Base-by-base conservation (phyloP, 1,140 invertebrate species). In the Sminthurides bifidus region DNA sequence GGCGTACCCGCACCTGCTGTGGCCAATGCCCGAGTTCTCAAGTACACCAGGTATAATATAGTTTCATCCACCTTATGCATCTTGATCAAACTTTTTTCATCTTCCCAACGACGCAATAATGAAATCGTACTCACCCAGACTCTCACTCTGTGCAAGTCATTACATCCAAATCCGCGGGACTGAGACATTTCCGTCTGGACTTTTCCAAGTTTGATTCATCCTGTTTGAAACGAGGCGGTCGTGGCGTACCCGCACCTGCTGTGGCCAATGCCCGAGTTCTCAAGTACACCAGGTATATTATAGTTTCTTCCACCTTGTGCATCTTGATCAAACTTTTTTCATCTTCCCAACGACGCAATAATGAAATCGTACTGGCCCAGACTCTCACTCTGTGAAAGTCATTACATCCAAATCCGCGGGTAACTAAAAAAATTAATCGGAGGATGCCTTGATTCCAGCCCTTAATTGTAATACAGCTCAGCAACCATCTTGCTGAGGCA, bases 121-220 rank as follows among this genome's bases (percentile, higher is more conserved):
- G 6, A n/a, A n/a, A n/a, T n/a, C n/a, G n/a, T n/a, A n/a, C n/a
- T n/a, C n/a, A n/a, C n/a, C n/a, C n/a, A n/a, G n/a, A n/a, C n/a
- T n/a, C n/a, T n/a, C n/a, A n/a, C n/a, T n/a, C n/a, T n/a, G n/a
- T n/a, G n/a, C n/a, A n/a, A n/a, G n/a, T n/a, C n/a, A n/a, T n/a
- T n/a, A n/a, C n/a, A n/a, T n/a, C n/a, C n/a, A n/a, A n/a, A n/a
- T n/a, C n/a, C n/a, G n/a, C n/a, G n/a, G n/a, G n/a, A n/a, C n/a
- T n/a, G n/a, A 44, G 54, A 54, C 54, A 65, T 40, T 65, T 65
- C 49, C 63, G 60, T 23, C 52, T 65, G 19, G 63, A 65, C 31
- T 65, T 65, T 53, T 57, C 63, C 21, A 65, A 65, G 54, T 65
- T 65, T 52, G 63, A 65, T 40, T 54, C 63, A 19, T 59, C 59